Percentiles rank a stretch among this genome's conserved stretches.
These are phyloP conservation scores for Standfussiana lucernea DNA, from an alignment of 2,888 invertebrate species.

Conservation along the genomic window DNA sequence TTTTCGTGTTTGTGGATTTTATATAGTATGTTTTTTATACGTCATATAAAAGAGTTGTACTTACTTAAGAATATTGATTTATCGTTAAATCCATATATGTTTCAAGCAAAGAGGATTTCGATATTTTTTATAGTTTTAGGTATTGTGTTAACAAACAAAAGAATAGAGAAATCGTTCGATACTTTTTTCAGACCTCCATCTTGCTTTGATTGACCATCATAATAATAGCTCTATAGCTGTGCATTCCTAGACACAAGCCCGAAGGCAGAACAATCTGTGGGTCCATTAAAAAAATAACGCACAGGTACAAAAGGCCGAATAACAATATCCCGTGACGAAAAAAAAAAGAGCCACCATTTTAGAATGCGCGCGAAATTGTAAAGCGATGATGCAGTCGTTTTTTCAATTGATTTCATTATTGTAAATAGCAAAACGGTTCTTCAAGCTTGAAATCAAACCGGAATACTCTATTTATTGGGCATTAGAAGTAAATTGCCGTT, in stretches of 20 bases:
- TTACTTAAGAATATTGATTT: background rate
- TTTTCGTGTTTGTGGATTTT: slow-evolving; percentile 35
- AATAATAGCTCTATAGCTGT: slow-evolving; percentile 56
- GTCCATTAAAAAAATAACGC: slow-evolving; percentile 71
- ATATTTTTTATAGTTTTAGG: background rate
- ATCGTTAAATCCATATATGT: background rate
- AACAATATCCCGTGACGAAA: slow-evolving; percentile 76
- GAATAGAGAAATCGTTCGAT: background rate
- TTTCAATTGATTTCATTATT: slow-evolving; percentile 67
- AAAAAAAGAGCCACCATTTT: slow-evolving; percentile 65
- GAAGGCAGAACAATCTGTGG: slow-evolving; percentile 58
- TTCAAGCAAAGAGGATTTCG: background rate
- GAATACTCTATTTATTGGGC: slow-evolving; percentile 59
- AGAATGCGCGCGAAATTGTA: slow-evolving; percentile 80
- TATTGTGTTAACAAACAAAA: background rate
- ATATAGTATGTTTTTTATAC: slow-evolving; percentile 21
- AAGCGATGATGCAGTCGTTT: slow-evolving; percentile 73
- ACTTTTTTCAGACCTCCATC: background rate
- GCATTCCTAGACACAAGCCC: slow-evolving; percentile 78
- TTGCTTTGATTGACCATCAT: slow-evolving; percentile 24
- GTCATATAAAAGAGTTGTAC: background rate
- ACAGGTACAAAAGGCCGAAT: slow-evolving; percentile 79
- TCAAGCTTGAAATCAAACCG: slow-evolving; percentile 62
- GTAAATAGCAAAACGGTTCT: slow-evolving; percentile 62
- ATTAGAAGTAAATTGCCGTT: slow-evolving; percentile 59